Evolutionary conservation across 2,113 vertebrate genomes (phyloP).

Genomic region (Hyla sarda): DNA sequence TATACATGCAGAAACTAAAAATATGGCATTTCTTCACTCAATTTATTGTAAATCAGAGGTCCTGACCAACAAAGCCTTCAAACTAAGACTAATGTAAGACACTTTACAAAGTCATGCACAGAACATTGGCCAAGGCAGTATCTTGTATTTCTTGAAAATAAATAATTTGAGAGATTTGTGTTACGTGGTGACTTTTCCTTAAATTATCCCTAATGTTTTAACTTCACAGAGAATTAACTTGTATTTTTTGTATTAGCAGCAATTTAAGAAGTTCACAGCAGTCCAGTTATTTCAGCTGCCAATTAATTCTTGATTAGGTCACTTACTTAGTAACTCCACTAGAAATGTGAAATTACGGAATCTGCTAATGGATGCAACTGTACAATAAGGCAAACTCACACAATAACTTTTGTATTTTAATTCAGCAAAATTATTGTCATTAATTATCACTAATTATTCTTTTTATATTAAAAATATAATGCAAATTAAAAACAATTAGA

Average conservation of each 20-base stretch:
- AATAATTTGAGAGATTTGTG: constrained; percentile 3
- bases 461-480: constrained; percentile 43
- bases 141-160: neutral
- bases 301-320: constrained; percentile 31
- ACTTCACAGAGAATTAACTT: constrained; percentile 18
- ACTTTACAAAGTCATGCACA: neutral
- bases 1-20: too few relatives aligned
- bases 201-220: constrained; percentile 18
- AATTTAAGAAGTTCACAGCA: neutral
- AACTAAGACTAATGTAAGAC: neutral
- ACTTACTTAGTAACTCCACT: constrained; percentile 2
- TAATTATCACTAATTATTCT: constrained; percentile 30
- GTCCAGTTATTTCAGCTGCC: constrained; percentile 9
- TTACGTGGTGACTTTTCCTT: neutral
- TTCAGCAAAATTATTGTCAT: constrained; percentile 41
- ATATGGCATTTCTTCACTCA: neutral
- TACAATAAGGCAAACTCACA: constrained; percentile 21
- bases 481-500: constrained; percentile 40
- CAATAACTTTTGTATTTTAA: constrained; percentile 25
- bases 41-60: too few relatives aligned
- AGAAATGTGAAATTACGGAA: neutral
- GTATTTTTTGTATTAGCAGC: constrained; percentile 14
- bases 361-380: constrained; percentile 11
- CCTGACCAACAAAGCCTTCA: neutral
- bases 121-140: neutral